Evolutionary conservation across 2,113 vertebrate species (phyloP).

Genomic region (Eulemur macaco): DNA sequence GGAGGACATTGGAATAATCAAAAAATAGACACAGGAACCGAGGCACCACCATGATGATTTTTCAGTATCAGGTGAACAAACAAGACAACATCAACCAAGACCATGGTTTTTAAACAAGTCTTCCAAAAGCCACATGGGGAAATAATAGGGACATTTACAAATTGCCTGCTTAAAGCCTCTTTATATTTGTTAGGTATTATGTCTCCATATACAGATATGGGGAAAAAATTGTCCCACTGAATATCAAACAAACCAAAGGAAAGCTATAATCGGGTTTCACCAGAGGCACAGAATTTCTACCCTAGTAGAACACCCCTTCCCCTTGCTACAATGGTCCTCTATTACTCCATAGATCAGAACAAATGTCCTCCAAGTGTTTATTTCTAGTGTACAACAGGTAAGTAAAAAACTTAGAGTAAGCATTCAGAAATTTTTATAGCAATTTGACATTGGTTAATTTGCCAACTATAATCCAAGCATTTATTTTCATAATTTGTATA

Average conservation of each 20-base stretch:
- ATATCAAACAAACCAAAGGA: neutral
- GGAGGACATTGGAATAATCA: neutral
- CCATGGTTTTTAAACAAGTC: neutral
- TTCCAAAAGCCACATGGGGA: neutral
- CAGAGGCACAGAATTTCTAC: neutral
- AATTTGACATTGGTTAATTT: slow-evolving; percentile 1
- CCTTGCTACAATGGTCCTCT: neutral
- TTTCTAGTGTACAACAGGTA: neutral
- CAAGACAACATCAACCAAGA: neutral
- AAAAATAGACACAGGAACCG: neutral
- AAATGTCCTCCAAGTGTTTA: neutral
- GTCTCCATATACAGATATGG: neutral
- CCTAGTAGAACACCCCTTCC: neutral
- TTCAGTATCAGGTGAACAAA: neutral
- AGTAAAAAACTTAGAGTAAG: neutral
- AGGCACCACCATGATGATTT: neutral
- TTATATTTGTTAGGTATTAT: neutral
- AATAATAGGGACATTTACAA: neutral
- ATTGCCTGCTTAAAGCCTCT: neutral
- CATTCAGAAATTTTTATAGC: neutral
- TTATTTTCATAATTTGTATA: slow-evolving; percentile 6
- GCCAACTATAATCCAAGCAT: neutral
- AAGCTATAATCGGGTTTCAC: neutral
- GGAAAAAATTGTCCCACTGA: neutral
- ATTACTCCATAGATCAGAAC: neutral